These are phyloP conservation scores for Kryphioiulus occultus DNA, from an alignment of 2,888 invertebrate species.

Conservation along the genomic window DNA sequence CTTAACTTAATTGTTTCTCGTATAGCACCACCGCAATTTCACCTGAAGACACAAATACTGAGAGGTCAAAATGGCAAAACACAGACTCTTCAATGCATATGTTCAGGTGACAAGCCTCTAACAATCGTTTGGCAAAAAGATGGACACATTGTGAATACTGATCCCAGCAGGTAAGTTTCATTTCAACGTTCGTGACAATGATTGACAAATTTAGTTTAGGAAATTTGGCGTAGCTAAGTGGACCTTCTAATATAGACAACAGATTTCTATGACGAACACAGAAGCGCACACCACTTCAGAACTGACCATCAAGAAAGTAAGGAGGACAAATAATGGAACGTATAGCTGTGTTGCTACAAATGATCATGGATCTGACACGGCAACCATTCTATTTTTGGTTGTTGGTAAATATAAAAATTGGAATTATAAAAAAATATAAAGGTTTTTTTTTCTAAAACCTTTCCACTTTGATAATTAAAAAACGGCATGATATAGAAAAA, in stretches of 20 bases:
- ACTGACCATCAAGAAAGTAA: slow-evolving; percentile 48
- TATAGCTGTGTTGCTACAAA: slow-evolving; percentile 51
- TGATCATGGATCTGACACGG: slow-evolving; percentile 44
- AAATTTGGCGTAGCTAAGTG: no score
- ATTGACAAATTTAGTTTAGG: background rate
- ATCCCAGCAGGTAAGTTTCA: background rate
- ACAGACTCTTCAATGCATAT: slow-evolving; percentile 60
- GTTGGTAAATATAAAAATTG: background rate
- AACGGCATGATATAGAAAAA: no score
- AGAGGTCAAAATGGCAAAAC: background rate
- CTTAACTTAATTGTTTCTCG: background rate
- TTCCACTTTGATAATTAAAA: no score
- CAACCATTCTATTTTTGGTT: background rate
- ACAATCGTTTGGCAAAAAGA: slow-evolving; percentile 61
- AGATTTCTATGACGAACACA: background rate
- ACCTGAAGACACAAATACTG: background rate
- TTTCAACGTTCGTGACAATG: background rate
- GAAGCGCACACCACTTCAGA: slow-evolving; percentile 10
- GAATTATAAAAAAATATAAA: no score
- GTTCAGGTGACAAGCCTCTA: slow-evolving; percentile 62
- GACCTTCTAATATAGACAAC: background rate
- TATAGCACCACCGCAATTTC: slow-evolving; percentile 45
- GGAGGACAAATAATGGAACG: slow-evolving; percentile 51
- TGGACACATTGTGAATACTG: slow-evolving; percentile 36
- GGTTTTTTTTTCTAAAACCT: no score